Conservation (phyloP, 2,797 vertebrate species). For the Balearica regulorum region DNA sequence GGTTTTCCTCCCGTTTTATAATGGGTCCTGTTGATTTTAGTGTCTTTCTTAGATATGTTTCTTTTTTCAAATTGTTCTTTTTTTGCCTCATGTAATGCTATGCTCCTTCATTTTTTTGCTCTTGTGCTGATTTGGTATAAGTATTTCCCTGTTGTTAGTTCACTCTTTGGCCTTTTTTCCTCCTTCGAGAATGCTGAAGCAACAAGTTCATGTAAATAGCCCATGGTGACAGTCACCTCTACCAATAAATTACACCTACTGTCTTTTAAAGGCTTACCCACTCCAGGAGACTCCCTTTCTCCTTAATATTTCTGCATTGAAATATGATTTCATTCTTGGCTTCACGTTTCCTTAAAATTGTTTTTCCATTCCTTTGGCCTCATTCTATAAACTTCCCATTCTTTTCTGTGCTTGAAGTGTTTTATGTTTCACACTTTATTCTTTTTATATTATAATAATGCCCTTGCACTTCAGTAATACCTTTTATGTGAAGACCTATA, state of each 20-base stretch:
- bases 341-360: conserved; percentile 36
- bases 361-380: conserved; percentile 26
- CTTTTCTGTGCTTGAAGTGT: neutral
- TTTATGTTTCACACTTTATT: conserved; percentile 46
- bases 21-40: neutral
- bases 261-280: neutral
- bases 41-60: neutral
- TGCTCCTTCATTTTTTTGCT: neutral
- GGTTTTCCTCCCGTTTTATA: neutral
- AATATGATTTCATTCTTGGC: neutral
- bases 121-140: neutral
- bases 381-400: neutral
- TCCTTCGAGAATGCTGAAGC: neutral
- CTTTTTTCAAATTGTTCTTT: neutral
- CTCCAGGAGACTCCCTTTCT: neutral
- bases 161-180: neutral
- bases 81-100: neutral
- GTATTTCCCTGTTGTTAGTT: neutral
- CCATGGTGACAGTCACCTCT: neutral
- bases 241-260: neutral
- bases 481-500: neutral
- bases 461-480: neutral
- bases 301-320: neutral
- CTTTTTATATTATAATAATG: neutral
- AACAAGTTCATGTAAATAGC: neutral